Evolutionary conservation across 2,888 invertebrate species (phyloP).

Genomic region (Hoplodrina blanda): DNA sequence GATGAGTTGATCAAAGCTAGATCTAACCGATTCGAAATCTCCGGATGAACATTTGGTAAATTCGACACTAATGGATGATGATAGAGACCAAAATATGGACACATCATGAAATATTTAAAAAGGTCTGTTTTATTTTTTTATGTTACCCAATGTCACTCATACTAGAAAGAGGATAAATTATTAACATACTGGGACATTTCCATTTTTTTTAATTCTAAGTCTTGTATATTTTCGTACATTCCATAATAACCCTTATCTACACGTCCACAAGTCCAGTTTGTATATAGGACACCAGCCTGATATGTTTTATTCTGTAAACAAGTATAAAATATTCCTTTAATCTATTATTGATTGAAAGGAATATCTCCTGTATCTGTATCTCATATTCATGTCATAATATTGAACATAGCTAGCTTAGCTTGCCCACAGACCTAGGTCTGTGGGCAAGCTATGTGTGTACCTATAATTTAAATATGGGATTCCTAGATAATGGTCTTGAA

Average conservation of each 20-base stretch:
- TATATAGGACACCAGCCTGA: too few species aligned
- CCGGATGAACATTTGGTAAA: neutral
- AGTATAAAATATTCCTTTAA: too few species aligned
- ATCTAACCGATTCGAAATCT: slow-evolving; percentile 18
- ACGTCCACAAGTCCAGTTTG: too few species aligned
- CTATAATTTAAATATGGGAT: neutral
- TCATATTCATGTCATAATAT: neutral
- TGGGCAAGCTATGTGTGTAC: neutral
- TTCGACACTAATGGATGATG: neutral
- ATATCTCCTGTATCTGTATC: neutral
- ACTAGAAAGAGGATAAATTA: slow-evolving; percentile 9
- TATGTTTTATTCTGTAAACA: too few species aligned
- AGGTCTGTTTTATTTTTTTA: slow-evolving; percentile 10
- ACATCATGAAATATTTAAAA: neutral
- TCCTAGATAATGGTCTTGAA: too few species aligned
- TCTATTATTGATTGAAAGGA: neutral
- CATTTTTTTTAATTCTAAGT: too few species aligned
- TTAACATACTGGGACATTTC: neutral
- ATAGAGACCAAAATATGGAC: slow-evolving; percentile 6
- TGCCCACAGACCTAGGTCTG: too few species aligned
- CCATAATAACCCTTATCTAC: neutral
- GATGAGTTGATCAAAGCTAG: slow-evolving; percentile 29
- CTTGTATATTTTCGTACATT: neutral
- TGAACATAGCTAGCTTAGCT: neutral
- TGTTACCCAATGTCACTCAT: slow-evolving; percentile 3